Conservation (phyloP, 2,797 vertebrate species). For the Falco novaeseelandiae region DNA sequence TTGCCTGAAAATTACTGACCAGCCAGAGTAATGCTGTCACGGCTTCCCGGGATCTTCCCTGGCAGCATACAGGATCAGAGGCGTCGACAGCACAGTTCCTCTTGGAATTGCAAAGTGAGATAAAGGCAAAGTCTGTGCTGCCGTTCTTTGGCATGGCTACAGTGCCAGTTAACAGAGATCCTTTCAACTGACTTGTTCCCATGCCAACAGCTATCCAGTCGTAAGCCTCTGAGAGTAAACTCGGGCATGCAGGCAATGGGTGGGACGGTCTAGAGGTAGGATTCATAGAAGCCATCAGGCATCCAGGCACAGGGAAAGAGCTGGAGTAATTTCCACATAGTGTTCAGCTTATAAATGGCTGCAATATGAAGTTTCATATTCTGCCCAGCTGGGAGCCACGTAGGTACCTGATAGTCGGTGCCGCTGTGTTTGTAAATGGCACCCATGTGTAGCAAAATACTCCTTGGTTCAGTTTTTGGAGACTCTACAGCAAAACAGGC, state of each 20-base stretch:
- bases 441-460: background rate
- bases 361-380: background rate
- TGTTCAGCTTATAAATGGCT: background rate
- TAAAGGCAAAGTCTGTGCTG: background rate
- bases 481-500: background rate
- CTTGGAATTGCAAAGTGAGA: background rate
- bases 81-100: background rate
- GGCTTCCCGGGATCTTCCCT: background rate
- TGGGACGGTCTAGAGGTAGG: background rate
- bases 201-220: background rate
- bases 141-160: background rate
- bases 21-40: rapidly evolving
- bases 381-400: background rate
- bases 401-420: background rate
- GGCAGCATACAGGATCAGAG: rapidly evolving
- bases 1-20: background rate
- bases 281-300: background rate
- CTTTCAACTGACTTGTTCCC: background rate
- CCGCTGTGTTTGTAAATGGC: background rate
- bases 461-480: background rate
- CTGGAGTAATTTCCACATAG: background rate
- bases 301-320: background rate
- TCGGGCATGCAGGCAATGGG: background rate
- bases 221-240: background rate
- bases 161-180: background rate